Conservation (phyloP, 2,888 invertebrate species). For the Smittia aterrima region DNA sequence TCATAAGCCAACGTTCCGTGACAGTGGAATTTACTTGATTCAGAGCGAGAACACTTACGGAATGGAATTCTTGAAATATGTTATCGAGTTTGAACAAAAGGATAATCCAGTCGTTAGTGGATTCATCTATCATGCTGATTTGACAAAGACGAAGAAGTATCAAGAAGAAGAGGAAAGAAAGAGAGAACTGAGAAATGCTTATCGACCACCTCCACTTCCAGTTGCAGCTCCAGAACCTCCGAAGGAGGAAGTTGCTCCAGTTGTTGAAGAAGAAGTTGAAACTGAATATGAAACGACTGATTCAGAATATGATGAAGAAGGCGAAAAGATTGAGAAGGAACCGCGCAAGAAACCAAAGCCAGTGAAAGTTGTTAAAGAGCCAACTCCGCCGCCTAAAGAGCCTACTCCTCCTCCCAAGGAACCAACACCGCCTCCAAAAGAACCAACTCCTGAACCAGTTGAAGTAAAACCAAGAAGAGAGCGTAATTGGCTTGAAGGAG, state of each 20-base stretch:
- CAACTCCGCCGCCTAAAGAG: slow-evolving; percentile 33
- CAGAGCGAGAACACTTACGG: slow-evolving; percentile 64
- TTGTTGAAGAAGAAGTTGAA: slow-evolving; percentile 42
- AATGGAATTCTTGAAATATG: slow-evolving; percentile 70
- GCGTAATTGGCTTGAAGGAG: slow-evolving; percentile 48
- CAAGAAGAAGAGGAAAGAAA: slow-evolving; percentile 46
- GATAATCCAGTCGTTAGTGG: slow-evolving; percentile 51
- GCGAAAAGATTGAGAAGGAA: slow-evolving; percentile 44
- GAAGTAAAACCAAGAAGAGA: slow-evolving; percentile 45
- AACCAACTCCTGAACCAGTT: slow-evolving; percentile 43
- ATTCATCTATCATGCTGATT: slow-evolving; percentile 54
- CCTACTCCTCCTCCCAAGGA: slow-evolving; percentile 42
- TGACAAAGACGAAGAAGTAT: slow-evolving; percentile 45
- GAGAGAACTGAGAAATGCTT: slow-evolving; percentile 44
- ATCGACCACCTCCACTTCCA: slow-evolving; percentile 35
- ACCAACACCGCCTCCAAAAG: slow-evolving; percentile 39
- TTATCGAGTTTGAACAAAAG: slow-evolving; percentile 67
- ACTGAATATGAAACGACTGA: slow-evolving; percentile 45
- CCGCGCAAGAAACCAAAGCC: slow-evolving; percentile 44
- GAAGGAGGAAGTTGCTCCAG: slow-evolving; percentile 42
- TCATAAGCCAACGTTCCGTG: slow-evolving; percentile 58
- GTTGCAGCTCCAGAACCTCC: slow-evolving; percentile 45
- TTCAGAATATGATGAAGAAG: slow-evolving; percentile 43
- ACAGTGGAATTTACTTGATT: slow-evolving; percentile 67
- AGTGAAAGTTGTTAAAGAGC: slow-evolving; percentile 42